A percentile compares a stretch with the other conserved stretches of the same genome.
These are phyloP conservation scores for Brachirus orientalis DNA, from an alignment of 2,113 vertebrate species.

Conservation along the genomic window DNA sequence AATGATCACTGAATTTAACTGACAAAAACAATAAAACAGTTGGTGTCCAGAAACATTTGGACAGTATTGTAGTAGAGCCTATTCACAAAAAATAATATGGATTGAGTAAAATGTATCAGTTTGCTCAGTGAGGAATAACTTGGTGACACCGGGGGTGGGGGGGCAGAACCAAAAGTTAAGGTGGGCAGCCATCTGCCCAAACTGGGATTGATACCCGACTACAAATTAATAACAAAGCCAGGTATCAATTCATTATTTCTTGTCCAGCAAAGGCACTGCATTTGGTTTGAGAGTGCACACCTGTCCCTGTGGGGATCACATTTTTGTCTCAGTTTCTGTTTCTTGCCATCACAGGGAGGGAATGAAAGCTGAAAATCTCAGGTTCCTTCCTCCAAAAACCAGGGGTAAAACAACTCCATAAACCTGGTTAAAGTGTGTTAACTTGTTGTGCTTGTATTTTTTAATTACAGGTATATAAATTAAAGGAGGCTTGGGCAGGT, in stretches of 20 bases:
- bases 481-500: neutral
- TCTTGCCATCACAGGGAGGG: neutral
- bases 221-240: neutral
- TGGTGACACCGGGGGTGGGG: too few species aligned
- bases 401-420: neutral
- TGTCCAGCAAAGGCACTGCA: too few species aligned
- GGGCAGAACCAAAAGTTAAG: too few species aligned
- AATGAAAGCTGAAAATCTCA: conserved; percentile 14
- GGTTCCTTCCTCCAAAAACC: conserved; percentile 11
- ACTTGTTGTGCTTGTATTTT: neutral
- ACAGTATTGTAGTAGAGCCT: too few species aligned
- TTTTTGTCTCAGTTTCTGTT: conserved; percentile 27
- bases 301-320: conserved; percentile 20
- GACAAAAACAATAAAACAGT: too few species aligned
- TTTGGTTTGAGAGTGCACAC: neutral
- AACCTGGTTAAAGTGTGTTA: neutral
- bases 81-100: too few species aligned
- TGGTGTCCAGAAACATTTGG: too few species aligned
- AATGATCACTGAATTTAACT: too few species aligned
- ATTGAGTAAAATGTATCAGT: too few species aligned
- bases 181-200: too few species aligned
- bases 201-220: neutral
- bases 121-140: too few species aligned
- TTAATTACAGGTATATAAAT: neutral
- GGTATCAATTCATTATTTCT: neutral